Percentiles rank a stretch among this genome's conserved stretches.
phyloP scores from a whole-genome alignment of 2,113 vertebrate genomes.

The Myiopsitta monachus region DNA sequence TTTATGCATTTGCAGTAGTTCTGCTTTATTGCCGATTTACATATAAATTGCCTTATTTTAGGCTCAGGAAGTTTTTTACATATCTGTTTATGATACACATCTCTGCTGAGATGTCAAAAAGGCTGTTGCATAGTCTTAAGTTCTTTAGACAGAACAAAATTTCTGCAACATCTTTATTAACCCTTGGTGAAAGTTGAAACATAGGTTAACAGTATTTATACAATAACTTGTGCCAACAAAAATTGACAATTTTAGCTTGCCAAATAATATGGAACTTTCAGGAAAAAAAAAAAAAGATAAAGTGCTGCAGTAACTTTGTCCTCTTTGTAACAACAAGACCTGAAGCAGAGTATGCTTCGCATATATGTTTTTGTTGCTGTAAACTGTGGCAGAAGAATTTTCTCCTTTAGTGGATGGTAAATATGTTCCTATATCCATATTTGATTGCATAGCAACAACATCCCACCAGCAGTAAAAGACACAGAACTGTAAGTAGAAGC shows the following conservation, averaged over 20 bases:
- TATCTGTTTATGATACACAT: conserved; percentile 91
- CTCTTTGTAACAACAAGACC: conserved; percentile 45
- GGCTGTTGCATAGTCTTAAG: conserved; percentile 86
- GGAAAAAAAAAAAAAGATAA: conserved; percentile 32
- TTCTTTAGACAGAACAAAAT: conserved; percentile 81
- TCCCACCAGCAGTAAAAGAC: conserved; percentile 45
- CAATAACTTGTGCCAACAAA: conserved; percentile 66
- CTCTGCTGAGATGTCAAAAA: conserved; percentile 90
- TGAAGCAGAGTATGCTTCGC: conserved; percentile 28
- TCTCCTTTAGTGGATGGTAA: conserved; percentile 34
- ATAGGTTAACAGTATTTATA: conserved; percentile 81
- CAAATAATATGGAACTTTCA: conserved; percentile 67
- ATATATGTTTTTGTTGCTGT: conserved; percentile 26
- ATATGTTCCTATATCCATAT: conserved; percentile 37
- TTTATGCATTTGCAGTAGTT: conserved; percentile 95
- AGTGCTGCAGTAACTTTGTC: conserved; percentile 64
- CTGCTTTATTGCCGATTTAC: conserved; percentile 98
- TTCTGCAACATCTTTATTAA: conserved; percentile 85
- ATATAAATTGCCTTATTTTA: conserved; percentile 99
- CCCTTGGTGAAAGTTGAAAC: conserved; percentile 84
- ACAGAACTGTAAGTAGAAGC: conserved; percentile 51
- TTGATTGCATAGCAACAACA: conserved; percentile 41
- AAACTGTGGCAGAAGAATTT: conserved; percentile 43
- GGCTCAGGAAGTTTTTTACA: conserved; percentile 91
- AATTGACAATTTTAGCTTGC: conserved; percentile 67